A percentile compares a stretch with the other conserved stretches of the same genome.
phyloP scores from a whole-genome alignment of 2,888 invertebrate genomes.

The Microctonus brassicae region DNA sequence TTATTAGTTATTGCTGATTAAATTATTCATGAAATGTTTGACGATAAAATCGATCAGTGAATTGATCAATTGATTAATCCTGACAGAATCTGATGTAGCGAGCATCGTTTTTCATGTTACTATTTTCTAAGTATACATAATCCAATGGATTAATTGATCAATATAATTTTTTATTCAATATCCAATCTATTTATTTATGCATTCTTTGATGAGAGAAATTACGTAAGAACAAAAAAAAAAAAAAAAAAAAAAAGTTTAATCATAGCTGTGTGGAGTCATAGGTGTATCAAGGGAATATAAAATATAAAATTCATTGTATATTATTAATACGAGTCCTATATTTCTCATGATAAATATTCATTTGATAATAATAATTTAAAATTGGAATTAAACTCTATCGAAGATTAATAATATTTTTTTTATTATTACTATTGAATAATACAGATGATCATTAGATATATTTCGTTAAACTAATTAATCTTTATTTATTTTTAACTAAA shows the following conservation, averaged over 20 bases:
- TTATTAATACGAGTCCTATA: not conserved
- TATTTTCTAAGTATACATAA: not conserved
- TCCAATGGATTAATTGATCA: not conserved
- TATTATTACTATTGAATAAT: not conserved
- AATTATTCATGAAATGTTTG: not conserved
- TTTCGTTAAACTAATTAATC: not conserved
- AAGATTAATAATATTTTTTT: not conserved
- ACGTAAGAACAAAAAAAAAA: not conserved
- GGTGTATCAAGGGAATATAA: not conserved
- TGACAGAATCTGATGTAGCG: not conserved
- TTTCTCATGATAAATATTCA: not conserved
- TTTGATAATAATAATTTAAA: not conserved
- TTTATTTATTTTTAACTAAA: not conserved
- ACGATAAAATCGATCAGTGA: not conserved
- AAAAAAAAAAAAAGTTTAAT: not conserved
- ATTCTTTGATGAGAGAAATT: not conserved
- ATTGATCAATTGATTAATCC: not conserved
- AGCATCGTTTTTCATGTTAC: constrained; percentile 4
- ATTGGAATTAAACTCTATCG: not conserved
- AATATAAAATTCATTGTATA: not conserved
- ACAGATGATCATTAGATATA: not conserved
- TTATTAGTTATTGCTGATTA: not conserved
- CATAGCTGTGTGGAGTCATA: not conserved
- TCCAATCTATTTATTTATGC: not conserved
- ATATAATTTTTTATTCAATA: not conserved